Conservation (phyloP, 2,888 invertebrate genomes). For the Atrina japonica region DNA sequence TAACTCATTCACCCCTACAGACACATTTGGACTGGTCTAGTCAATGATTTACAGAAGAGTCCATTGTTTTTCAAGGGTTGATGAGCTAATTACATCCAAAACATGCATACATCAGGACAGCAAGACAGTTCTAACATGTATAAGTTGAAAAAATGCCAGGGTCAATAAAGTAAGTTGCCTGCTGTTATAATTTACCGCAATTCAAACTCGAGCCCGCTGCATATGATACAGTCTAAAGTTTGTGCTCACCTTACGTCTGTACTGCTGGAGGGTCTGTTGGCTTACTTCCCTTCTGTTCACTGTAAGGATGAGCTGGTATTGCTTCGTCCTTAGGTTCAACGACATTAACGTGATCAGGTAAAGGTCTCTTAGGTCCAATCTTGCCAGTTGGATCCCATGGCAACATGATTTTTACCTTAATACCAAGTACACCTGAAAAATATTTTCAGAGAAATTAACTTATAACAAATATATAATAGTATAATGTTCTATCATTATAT, state of each 20-base stretch:
- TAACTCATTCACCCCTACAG: no score
- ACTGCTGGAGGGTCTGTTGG: conserved; percentile 58
- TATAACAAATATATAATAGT: no score
- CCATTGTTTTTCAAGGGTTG: no score
- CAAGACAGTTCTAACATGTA: no score
- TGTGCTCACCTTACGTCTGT: not conserved
- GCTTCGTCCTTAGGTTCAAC: conserved; percentile 98
- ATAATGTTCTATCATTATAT: no score
- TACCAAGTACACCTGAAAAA: conserved; percentile 85
- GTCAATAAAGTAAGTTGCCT: no score
- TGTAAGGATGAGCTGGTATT: conserved; percentile 86
- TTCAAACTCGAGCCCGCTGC: not conserved
- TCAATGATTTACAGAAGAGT: no score
- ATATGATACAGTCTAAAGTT: no score
- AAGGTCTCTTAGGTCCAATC: conserved; percentile 97
- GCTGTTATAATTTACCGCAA: not conserved
- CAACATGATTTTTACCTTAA: conserved; percentile 99
- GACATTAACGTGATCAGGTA: conserved; percentile 98
- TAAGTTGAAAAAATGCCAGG: no score
- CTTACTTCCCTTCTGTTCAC: conserved; percentile 88
- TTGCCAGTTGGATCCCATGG: conserved; percentile 99
- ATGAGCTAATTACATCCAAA: no score
- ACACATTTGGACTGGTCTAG: no score
- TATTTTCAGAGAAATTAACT: not conserved
- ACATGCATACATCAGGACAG: no score